A percentile compares a stretch with the other conserved stretches of the same genome.
Evolutionary conservation across 92 coral and sea anemone species (phyloP).

Genomic region (Isaurus tuberculatus): DNA sequence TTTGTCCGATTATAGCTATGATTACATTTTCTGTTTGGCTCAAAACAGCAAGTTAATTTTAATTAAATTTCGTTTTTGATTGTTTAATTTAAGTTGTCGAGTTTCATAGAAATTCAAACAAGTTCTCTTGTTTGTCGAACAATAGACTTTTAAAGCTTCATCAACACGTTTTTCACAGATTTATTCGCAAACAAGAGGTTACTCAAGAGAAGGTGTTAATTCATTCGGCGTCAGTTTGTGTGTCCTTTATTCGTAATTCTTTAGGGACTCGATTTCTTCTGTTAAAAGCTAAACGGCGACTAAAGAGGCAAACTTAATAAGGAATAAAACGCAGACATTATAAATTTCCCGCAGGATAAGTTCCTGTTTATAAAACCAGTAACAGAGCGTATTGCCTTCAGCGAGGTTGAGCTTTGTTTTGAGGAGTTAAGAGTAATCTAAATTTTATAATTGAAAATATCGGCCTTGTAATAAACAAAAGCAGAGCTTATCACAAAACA

Average conservation of each 20-base stretch:
- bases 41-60: slow-evolving; percentile 11
- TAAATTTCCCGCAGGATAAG: background rate
- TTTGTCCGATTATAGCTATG: background rate
- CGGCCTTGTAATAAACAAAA: slow-evolving; percentile 37
- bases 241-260: background rate
- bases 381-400: slow-evolving; percentile 14
- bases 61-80: slow-evolving; percentile 13
- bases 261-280: slow-evolving; percentile 20
- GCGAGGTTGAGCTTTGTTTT: slow-evolving; percentile 33
- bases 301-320: background rate
- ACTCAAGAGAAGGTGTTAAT: slow-evolving; percentile 19
- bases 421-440: slow-evolving; percentile 30
- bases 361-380: background rate
- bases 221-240: background rate
- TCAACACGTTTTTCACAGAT: slow-evolving; percentile 35
- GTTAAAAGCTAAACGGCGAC: background rate
- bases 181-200: slow-evolving; percentile 26
- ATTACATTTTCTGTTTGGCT: slow-evolving; percentile 29
- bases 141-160: slow-evolving; percentile 31
- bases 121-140: slow-evolving; percentile 4
- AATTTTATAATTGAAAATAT: slow-evolving; percentile 49
- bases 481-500: slow-evolving; percentile 36
- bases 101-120: slow-evolving; percentile 24
- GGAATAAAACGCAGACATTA: background rate
- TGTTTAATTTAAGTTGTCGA: slow-evolving; percentile 26